Base-by-base conservation (phyloP, 2,888 invertebrate genomes). In the Dolichopus griseipennis region DNA sequence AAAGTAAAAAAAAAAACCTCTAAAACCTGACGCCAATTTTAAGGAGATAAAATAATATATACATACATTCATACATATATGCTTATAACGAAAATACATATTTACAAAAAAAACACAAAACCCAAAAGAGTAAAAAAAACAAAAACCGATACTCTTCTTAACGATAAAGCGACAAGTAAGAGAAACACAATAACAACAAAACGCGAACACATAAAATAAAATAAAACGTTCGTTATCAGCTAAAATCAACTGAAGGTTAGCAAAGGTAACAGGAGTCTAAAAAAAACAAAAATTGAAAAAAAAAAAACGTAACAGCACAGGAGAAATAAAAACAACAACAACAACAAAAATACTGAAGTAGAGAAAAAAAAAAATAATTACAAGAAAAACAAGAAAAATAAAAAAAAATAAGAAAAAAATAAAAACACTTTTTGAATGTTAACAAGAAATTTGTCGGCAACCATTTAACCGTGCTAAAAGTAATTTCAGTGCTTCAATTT, bases 21-120 rank as follows among this genome's bases (percentile, higher is more conserved):
- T 52, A 52, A 52, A 52, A 52, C 52, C 52, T 52, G 52, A 52
- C 52, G 52, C 52, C 52, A 52, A 52, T 52, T 52, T 52, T 52
- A 52, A 52, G 52, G 52, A 52, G 52, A 52, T 52, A 52, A 52
- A 52, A 41, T 41, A 41, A 41, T 41, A 41, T 41, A 41, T 12
- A 41, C 9, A 41, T 12, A 41, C 41, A 12, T 41, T n/a, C n/a
- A 41, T 9, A 41, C 5, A 41, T 41, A 41, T 5, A 27, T 27
- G 2, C 5, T 4, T 27, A 27, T 27, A 27, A 4, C 27, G 27
- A 5, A 4, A n/a, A 27, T 5, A 15, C 8, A 41, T 12, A 15
- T 41, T 9, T 12, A 15, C 9, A 41, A 41, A 41, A 41, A 41
- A 41, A 41, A 41, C 3, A 9, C 41, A 5, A 41, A 41, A 41